These are phyloP conservation scores for Acanthaster planci DNA, from an alignment of 35 echinoderm and acorn worm genomes.

Conservation along the genomic window DNA sequence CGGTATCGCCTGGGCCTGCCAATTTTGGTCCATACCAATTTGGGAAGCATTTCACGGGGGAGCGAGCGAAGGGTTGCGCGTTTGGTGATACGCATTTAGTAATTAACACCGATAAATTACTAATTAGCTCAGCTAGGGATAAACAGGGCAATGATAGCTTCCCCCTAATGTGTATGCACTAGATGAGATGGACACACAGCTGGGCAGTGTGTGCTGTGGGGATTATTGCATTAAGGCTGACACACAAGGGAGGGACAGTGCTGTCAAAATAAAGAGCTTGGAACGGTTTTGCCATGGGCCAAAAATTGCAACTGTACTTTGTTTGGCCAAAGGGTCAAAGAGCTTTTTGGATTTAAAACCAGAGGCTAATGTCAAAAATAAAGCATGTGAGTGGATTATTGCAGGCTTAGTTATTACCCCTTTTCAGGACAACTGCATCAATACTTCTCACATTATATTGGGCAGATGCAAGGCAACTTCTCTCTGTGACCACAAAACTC, in stretches of 20 bases:
- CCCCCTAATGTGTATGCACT: background rate
- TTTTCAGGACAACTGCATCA: too few species aligned
- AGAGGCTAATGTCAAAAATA: too few species aligned
- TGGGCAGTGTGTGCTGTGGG: background rate
- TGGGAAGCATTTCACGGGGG: background rate
- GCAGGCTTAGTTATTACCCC: too few species aligned
- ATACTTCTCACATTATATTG: too few species aligned
- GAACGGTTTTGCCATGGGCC: background rate
- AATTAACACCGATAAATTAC: slow-evolving; percentile 27
- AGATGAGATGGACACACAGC: slow-evolving; percentile 7
- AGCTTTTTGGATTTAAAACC: too few species aligned
- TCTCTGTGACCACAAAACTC: too few species aligned
- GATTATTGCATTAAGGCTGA: slow-evolving; percentile 4
- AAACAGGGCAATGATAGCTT: background rate
- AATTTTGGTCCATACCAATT: too few species aligned
- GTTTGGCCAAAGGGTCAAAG: too few species aligned
- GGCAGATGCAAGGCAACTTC: too few species aligned
- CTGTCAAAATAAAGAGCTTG: slow-evolving; percentile 3
- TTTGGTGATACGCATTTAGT: slow-evolving; percentile 23
- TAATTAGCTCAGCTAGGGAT: background rate
- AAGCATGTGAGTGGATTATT: too few species aligned
- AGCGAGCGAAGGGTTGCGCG: background rate
- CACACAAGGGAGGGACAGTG: slow-evolving; percentile 1
- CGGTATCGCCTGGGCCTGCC: too few species aligned
- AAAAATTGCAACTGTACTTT: background rate